Evolutionary conservation across 2,113 vertebrate species (phyloP), one percentile per base, ranked within the genome.

Genomic region (Apteryx mantelli): DNA sequence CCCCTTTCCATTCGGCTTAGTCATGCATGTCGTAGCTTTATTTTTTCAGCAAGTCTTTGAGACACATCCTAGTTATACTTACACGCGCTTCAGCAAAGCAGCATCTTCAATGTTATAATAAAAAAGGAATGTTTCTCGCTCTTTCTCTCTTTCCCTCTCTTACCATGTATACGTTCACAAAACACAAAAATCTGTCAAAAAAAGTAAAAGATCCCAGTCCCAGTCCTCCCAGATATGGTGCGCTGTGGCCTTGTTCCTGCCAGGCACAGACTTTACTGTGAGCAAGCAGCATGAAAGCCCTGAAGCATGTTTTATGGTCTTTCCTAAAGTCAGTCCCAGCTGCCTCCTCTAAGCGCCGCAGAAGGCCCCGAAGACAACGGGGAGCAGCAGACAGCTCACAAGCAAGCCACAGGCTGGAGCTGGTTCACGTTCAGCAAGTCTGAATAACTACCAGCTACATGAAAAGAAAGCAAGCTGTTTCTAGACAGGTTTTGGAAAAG

Each of bases 61-160:
- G 69, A 36, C 1, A 0, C 22, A 26, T 44, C 13, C 42, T 73
- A 11, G 5, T 42, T 53, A 58, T 40, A 50, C 5, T 6, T 70
- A 13, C 0, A 0, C 16, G 5, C 11, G 20, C 13, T 89, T 64
- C 28, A 69, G 26, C 12, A 52, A 75, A 71, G 7, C 16, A 34
- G 1, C 13, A 15, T 60, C 10, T 65, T 26, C 13, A 60, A 1
- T 30, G 52, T 34, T 18, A 2, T 26, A 28, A 13, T 13, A 5
- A 58, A 71, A 83, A 50, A 20, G 4, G 9, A 11, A 56, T 38
- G 30, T 4, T 8, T 88, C 71, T 94, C 4, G 0, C 0, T 42
- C 24, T 66, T 22, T 13, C 9, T 17, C 8, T 19, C 18, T 53
- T 11, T 74, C 25, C 63, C 22, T 14, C 5, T 13, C 7, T 82